A percentile compares a stretch with the other conserved stretches of the same genome.
These are phyloP conservation scores for Gymnobelideus leadbeateri DNA, from an alignment of 2,113 vertebrate species.

Conservation along the genomic window DNA sequence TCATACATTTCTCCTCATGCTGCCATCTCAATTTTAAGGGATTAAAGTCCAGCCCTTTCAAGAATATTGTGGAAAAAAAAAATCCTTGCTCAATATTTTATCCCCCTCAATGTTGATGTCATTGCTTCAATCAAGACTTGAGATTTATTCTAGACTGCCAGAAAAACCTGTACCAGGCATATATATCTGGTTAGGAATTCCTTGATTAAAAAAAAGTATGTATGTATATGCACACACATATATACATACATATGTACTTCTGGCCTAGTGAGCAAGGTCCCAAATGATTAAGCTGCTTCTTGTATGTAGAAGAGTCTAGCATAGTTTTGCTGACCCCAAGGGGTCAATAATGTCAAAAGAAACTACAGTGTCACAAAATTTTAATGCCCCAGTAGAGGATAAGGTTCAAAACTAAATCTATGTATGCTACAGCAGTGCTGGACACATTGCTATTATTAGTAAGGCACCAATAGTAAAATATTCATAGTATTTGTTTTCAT, in stretches of 20 bases:
- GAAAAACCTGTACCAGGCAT: constrained; percentile 76
- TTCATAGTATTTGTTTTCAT: constrained; percentile 68
- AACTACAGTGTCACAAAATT: constrained; percentile 52
- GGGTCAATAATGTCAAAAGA: constrained; percentile 54
- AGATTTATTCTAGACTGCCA: constrained; percentile 47
- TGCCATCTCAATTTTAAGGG: background rate
- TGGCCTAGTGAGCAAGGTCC: constrained; percentile 61
- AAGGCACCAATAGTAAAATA: constrained; percentile 74
- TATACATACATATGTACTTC: background rate
- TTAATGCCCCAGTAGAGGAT: constrained; percentile 53
- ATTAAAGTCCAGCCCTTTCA: background rate
- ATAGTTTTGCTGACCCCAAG: constrained; percentile 66
- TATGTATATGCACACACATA: too few relatives aligned
- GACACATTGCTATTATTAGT: constrained; percentile 64
- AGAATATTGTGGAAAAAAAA: background rate
- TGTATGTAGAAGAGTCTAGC: constrained; percentile 61
- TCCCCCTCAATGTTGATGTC: constrained; percentile 28
- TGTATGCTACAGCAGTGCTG: constrained; percentile 60
- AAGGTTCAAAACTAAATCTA: constrained; percentile 60
- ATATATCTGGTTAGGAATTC: constrained; percentile 74
- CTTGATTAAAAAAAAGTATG: constrained; percentile 31
- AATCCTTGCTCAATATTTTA: background rate
- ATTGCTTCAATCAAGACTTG: constrained; percentile 39
- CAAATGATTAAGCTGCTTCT: constrained; percentile 68
- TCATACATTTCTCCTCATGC: background rate